Percentiles rank a stretch among this genome's conserved stretches.
Evolutionary conservation across 1,140 invertebrate species (phyloP).

Genomic region (Oryctes rhinoceros): DNA sequence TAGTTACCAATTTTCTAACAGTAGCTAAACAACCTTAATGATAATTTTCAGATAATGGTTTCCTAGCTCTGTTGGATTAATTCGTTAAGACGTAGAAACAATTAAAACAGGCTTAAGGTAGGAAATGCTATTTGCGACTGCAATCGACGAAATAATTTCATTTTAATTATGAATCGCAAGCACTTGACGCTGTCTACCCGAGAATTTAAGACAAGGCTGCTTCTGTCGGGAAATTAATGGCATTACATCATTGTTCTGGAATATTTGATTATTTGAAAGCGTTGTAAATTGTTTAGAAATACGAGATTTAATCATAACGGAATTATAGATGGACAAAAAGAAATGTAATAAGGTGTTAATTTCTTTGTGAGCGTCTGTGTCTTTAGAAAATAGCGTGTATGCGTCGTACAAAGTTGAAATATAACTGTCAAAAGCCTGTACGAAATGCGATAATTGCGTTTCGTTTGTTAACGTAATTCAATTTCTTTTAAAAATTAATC

Average conservation of each 20-base stretch:
- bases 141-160: constrained; percentile 2
- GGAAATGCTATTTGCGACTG: not conserved
- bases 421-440: not conserved
- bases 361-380: no score
- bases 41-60: no score
- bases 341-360: no score
- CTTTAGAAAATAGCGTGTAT: no score
- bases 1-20: no score
- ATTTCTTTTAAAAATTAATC: constrained; percentile 23
- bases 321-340: no score
- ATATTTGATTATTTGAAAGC: not conserved
- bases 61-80: no score
- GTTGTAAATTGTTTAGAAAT: no score
- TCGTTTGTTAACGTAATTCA: not conserved
- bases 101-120: not conserved
- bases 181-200: not conserved
- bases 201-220: not conserved
- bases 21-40: no score
- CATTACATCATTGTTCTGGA: not conserved
- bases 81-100: not conserved
- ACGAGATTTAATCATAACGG: no score
- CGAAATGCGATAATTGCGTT: not conserved
- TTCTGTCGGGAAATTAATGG: not conserved
- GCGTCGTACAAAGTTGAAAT: no score
- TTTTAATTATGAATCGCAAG: constrained; percentile 7